Evolutionary conservation across 2,113 vertebrate species (phyloP).

Genomic region (Micronycteris hirsuta): DNA sequence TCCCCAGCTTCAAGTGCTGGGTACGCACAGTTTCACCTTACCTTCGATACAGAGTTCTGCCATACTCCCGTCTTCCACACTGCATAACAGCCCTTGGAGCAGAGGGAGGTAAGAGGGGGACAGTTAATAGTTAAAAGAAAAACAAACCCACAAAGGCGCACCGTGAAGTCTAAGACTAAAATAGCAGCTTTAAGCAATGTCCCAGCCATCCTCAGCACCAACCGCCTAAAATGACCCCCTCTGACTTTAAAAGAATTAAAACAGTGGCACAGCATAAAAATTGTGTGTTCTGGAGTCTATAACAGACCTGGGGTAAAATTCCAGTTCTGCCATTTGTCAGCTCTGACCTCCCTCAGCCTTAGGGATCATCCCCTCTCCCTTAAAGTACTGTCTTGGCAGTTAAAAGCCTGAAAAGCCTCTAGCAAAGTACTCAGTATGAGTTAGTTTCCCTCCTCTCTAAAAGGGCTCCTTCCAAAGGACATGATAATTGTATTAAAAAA

Average conservation of each 20-base stretch:
- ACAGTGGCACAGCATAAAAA: neutral
- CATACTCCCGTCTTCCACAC: slow-evolving; percentile 80
- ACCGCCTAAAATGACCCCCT: neutral
- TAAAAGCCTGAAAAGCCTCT: slow-evolving; percentile 10
- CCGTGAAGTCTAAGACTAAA: slow-evolving; percentile 19
- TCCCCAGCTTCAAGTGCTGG: neutral
- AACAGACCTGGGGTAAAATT: neutral
- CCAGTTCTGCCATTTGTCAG: neutral
- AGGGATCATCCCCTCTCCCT: neutral
- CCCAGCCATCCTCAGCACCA: neutral
- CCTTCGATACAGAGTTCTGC: slow-evolving; percentile 87
- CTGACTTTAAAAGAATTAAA: slow-evolving; percentile 25
- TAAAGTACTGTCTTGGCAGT: neutral
- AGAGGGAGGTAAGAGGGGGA: neutral
- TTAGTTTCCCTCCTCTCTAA: neutral
- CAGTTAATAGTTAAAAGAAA: slow-evolving; percentile 9
- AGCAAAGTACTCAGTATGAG: neutral
- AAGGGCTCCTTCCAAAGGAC: neutral
- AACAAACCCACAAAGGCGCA: neutral
- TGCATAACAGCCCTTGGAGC: slow-evolving; percentile 85
- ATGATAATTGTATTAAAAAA: neutral
- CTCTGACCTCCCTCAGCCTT: neutral
- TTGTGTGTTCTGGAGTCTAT: neutral
- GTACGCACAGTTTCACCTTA: slow-evolving; percentile 70
- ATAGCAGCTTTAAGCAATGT: slow-evolving; percentile 26